These are phyloP conservation scores for Arctopsyche grandis DNA, from an alignment of 1,140 invertebrate genomes.

Conservation along the genomic window DNA sequence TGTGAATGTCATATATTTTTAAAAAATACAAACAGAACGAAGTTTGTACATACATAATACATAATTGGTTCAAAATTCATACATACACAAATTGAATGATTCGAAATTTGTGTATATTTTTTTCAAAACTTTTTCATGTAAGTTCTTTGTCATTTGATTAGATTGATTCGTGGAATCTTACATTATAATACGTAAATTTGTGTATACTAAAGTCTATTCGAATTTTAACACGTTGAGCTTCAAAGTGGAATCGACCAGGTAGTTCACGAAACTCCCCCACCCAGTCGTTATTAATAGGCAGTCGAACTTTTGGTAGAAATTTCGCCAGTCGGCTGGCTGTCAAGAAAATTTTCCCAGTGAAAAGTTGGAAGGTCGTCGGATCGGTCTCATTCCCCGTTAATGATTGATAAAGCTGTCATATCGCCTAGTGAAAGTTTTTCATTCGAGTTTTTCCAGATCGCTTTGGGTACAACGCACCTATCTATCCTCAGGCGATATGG, in stretches of 20 bases:
- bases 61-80: neutral
- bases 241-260: neutral
- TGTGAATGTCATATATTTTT: too few relatives aligned
- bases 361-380: constrained; percentile 26
- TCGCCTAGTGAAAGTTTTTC: constrained; percentile 17
- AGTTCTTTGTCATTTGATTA: neutral
- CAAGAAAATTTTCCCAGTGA: constrained; percentile 4
- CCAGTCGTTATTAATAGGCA: constrained; percentile 3
- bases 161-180: neutral
- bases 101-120: neutral
- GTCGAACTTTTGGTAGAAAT: neutral
- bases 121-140: neutral
- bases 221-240: too few relatives aligned
- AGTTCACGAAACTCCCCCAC: neutral
- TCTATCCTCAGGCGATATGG: neutral
- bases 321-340: neutral
- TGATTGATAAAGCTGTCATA: constrained; percentile 39
- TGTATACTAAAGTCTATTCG: neutral
- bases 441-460: constrained; percentile 7
- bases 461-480: neutral
- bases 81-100: neutral
- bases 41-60: neutral
- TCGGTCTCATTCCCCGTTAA: constrained; percentile 19
- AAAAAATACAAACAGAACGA: too few relatives aligned
- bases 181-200: neutral